Base-by-base conservation (phyloP, 2,888 invertebrate genomes). In the Synergus umbraculus region DNA sequence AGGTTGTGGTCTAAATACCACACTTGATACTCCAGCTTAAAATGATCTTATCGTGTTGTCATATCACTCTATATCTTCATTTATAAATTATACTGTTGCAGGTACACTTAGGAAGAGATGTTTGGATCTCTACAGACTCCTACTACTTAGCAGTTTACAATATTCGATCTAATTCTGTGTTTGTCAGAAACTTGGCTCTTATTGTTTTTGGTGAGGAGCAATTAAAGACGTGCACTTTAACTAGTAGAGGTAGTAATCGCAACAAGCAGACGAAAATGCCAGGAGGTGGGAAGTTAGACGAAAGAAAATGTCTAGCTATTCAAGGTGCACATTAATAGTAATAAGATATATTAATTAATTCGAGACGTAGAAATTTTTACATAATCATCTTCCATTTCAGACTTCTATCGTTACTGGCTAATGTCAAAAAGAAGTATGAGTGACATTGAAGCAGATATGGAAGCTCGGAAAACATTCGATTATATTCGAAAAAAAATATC, bases 321-420 rank as follows among this genome's bases (percentile, higher is more conserved):
- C 54, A 54, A 54, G 54, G n/a, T n/a, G 54, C 54, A 54, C 54
- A 54, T 54, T n/a, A 1, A 54, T 7, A n/a, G 1, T 54, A 54
- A 7, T n/a, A 54, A n/a, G 54, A 7, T 54, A 54, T 54, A 54
- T 54, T 54, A n/a, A 54, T n/a, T n/a, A 54, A 15, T n/a, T 54
- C 5, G 2, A 54, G 10, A 54, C 1, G n/a, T n/a, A 54, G 1
- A 15, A n/a, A 54, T 4, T 54, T 7, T 0, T 58, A 58, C 8
- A 58, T 58, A 58, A 18, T 58, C n/a, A 54, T 54, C 7, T 58
- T 58, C 58, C 58, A 58, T 58, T 58, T 18, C 58, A 58, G 58
- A 58, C n/a, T 58, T 58, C 58, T 58, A 58, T n/a, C n/a, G n/a
- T 18, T 58, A 58, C 18, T 58, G 58, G 58, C n/a, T 58, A 58